Evolutionary conservation across 2,113 vertebrate genomes (phyloP), one percentile per base, ranked within the genome.

Genomic region (Ceyx margarethae): DNA sequence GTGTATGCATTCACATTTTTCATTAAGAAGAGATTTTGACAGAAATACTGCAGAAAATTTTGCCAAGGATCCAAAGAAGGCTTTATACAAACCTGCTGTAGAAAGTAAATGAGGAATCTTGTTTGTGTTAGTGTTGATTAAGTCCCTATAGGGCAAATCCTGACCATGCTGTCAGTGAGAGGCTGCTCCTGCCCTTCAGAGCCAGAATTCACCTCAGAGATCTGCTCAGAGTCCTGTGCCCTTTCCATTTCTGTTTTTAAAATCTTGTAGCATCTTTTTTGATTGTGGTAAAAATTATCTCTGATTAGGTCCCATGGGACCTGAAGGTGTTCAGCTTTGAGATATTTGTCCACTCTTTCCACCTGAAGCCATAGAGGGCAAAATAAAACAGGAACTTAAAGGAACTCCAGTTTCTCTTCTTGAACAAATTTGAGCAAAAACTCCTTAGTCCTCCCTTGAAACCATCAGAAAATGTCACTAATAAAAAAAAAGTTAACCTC

Each of bases 171-270:
- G 33, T 21, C 68, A 72, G 21, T 21, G 48, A 66, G 54, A 80
- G 81, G 58, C 20, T 76, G 29, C 16, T 84, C 11, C 45, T 43
- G 58, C 8, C 35, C 48, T 80, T 35, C 48, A 81, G 33, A 83
- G 29, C 9, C 23, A 56, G 43, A 51, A 33, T 78, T 42, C 17
- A 75, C 21, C 10, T 13, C 25, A 68, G 35, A 84, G 79, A 68
- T 15, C 35, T 13, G 2, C 13, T 35, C 40, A 4, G 40, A 40
- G 6, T 57, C 19, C 31, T 2, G 0, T 2, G 23, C 0, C 17
- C 4, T 72, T 94, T 81, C 18, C 20, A 64, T 8, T 75, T 37
- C 23, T 66, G 33, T 14, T 56, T 4, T 57, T 61, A 76, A 89
- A 89, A 79, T 48, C 11, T 19, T 58, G 6, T 14, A 40, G 42